These are phyloP conservation scores for Macrochelys suwanniensis DNA, from an alignment of 2,797 vertebrate species.

Conservation along the genomic window DNA sequence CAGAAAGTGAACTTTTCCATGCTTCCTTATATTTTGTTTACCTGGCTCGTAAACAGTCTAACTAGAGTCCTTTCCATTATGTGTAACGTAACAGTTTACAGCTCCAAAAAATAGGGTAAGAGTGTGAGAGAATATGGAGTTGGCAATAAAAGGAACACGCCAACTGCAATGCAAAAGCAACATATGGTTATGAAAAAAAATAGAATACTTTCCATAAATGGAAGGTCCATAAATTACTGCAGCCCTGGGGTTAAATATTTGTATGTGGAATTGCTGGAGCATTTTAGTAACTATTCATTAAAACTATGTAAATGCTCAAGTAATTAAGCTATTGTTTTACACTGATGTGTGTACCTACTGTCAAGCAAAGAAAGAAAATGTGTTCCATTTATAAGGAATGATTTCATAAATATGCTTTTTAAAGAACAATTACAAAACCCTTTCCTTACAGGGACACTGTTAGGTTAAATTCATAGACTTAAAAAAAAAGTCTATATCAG, in stretches of 20 bases:
- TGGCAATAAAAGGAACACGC: slow-evolving; percentile 45
- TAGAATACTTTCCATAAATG: slow-evolving; percentile 53
- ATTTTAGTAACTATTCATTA: slow-evolving; percentile 59
- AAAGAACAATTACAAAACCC: not conserved
- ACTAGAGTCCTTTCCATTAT: slow-evolving; percentile 60
- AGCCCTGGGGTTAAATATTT: slow-evolving; percentile 66
- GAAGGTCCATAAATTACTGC: slow-evolving; percentile 61
- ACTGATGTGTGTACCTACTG: slow-evolving; percentile 22
- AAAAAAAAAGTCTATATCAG: not conserved
- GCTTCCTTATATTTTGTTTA: slow-evolving; percentile 61
- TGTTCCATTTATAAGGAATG: not conserved
- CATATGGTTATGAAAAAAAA: not conserved
- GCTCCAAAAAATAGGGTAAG: not conserved
- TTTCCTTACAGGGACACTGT: not conserved
- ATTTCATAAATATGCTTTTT: not conserved
- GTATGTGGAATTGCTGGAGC: slow-evolving; percentile 50
- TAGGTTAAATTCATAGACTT: not conserved
- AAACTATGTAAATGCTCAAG: slow-evolving; percentile 50
- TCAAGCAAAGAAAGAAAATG: slow-evolving; percentile 31
- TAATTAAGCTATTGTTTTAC: slow-evolving; percentile 47
- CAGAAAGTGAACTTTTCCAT: slow-evolving; percentile 54
- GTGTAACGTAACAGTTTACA: not conserved
- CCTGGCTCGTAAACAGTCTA: slow-evolving; percentile 63
- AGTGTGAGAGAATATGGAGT: slow-evolving; percentile 9
- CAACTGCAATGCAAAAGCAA: slow-evolving; percentile 28